A percentile compares a stretch with the other conserved stretches of the same genome.
phyloP scores from a whole-genome alignment of 2,888 invertebrate genomes.

The Periphyllus acericola region DNA sequence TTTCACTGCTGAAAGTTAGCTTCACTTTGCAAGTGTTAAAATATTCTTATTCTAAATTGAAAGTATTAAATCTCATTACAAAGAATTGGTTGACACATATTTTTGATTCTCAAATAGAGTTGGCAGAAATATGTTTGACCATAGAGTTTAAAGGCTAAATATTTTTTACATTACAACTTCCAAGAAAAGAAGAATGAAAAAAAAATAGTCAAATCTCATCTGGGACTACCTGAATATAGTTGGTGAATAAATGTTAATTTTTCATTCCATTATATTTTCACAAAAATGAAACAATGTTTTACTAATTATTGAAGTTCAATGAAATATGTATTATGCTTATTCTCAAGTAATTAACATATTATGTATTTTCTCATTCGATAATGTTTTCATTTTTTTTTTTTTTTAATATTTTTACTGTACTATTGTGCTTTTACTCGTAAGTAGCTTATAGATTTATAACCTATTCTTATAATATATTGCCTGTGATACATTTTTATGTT shows the following conservation, averaged over 20 bases:
- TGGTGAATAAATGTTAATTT: not conserved
- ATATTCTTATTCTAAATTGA: not conserved
- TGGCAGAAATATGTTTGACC: not conserved
- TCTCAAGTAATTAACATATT: too few relatives aligned
- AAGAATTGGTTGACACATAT: too few relatives aligned
- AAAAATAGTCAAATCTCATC: not conserved
- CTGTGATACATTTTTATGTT: slow-evolving; percentile 39
- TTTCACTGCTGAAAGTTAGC: not conserved
- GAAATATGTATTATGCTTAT: not conserved
- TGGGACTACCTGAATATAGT: not conserved
- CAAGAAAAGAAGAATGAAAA: not conserved
- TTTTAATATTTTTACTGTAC: too few relatives aligned
- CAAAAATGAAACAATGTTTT: not conserved
- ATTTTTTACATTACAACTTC: not conserved
- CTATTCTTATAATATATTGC: slow-evolving; percentile 5
- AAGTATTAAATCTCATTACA: too few relatives aligned
- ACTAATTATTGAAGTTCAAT: not conserved
- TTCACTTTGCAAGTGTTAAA: not conserved
- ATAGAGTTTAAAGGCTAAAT: not conserved
- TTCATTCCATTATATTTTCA: not conserved
- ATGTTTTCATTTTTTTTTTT: too few relatives aligned
- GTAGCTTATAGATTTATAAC: not conserved
- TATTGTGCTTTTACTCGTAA: not conserved
- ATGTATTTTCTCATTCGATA: too few relatives aligned
- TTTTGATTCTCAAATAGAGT: not conserved